phyloP scores from a whole-genome alignment of 1,140 invertebrate species.

The Onthophagus taurus region DNA sequence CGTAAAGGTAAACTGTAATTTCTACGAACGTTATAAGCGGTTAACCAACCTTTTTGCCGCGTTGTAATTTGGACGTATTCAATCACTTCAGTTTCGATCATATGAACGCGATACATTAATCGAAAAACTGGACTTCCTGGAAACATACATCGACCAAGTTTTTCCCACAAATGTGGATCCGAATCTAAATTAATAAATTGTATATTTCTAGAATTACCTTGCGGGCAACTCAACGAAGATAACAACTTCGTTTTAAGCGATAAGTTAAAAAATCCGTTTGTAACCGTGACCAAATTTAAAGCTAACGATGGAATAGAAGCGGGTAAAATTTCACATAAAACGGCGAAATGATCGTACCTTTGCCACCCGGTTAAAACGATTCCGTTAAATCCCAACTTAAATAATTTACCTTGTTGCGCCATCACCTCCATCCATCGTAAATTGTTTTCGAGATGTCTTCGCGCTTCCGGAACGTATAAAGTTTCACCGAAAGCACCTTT shows the following conservation, averaged over 20 bases:
- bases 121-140: conserved; percentile 51
- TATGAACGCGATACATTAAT: conserved; percentile 45
- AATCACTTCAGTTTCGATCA: conserved; percentile 42
- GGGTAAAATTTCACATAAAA: conserved; percentile 86
- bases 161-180: conserved; percentile 51
- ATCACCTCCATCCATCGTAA: conserved; percentile 58
- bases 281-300: conserved; percentile 46
- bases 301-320: conserved; percentile 65
- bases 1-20: conserved; percentile 65
- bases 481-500: conserved; percentile 83
- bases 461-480: conserved; percentile 56
- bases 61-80: conserved; percentile 37
- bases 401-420: conserved; percentile 43
- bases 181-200: conserved; percentile 45
- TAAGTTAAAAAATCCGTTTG: conserved; percentile 52
- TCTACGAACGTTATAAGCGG: conserved; percentile 68
- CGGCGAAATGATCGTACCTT: conserved; percentile 85
- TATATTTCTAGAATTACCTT: conserved; percentile 22
- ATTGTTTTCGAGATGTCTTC: conserved; percentile 61
- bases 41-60: conserved; percentile 56
- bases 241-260: conserved; percentile 44
- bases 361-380: conserved; percentile 73
- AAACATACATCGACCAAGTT: conserved; percentile 46
- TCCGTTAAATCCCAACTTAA: conserved; percentile 50
- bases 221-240: conserved; percentile 46